Base-by-base conservation (phyloP, 2,888 invertebrate genomes). In the Entomobrya proxima region DNA sequence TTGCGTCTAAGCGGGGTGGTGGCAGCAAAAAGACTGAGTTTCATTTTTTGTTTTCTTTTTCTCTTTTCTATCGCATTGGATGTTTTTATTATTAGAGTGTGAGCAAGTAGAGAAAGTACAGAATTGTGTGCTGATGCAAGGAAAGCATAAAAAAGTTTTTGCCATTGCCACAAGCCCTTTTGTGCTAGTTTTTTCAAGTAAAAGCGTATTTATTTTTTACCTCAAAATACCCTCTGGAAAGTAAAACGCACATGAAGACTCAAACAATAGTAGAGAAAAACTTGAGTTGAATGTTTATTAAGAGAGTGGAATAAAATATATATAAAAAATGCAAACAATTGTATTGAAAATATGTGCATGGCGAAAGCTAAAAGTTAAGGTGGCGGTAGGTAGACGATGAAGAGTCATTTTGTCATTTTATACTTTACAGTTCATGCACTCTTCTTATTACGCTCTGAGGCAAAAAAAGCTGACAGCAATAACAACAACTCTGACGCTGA, bases 251-350 rank as follows among this genome's bases (percentile, higher is more conserved):
- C n/a, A n/a, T n/a, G n/a, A n/a, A n/a, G n/a, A n/a, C n/a, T n/a
- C n/a, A n/a, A n/a, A 55, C 21, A 21, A 55, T 13, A 9, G 61
- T 40, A n/a, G 50, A 72, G 2, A 47, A 72, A 72, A 47, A 47
- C 72, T 47, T 72, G 47, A 72, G 72, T 15, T 30, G 30, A 47
- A 47, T 72, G 27, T 72, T 47, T 72, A 47, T 67, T 67, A 21
- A 47, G 7, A 7, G 27, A 30, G 18, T n/a, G 18, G 9, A 47
- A 47, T 47, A 47, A 3, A 47, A 47, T n/a, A 47, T 2, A 47
- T 3, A 9, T 15, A 47, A 47, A 18, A 69, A 69, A 72, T 72
- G 32, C 3, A 9, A 9, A 27, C 47, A 11, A n/a, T 50, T 69
- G 37, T 18, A n/a, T 35, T 44, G 27, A 47, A 32, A 32, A 32